Percentiles rank a stretch among this genome's conserved stretches.
Conservation (phyloP, 2,888 invertebrate species). For the Hirtodrosophila trivittata region DNA sequence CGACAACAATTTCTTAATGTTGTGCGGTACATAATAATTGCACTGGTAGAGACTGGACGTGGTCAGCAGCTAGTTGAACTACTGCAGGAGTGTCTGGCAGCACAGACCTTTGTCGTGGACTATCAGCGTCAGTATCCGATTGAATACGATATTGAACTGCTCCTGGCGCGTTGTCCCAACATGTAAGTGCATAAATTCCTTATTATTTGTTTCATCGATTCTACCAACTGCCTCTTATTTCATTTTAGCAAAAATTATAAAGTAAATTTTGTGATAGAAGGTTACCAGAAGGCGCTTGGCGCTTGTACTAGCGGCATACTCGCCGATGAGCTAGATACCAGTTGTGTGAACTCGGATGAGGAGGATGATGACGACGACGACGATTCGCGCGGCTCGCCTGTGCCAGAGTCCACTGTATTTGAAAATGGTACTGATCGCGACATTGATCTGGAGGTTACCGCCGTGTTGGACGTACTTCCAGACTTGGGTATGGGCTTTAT, state of each 20-base stretch:
- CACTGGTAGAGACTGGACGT: conserved; percentile 78
- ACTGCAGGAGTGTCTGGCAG: conserved; percentile 85
- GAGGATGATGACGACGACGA: conserved; percentile 53
- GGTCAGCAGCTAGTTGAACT: conserved; percentile 80
- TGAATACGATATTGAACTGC: conserved; percentile 87
- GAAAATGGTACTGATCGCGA: conserved; percentile 58
- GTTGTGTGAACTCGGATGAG: conserved; percentile 17
- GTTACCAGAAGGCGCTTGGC: conserved; percentile 61
- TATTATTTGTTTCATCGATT: no score
- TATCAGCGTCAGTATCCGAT: conserved; percentile 88
- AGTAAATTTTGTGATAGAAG: conserved; percentile 55
- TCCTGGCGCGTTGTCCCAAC: conserved; percentile 87
- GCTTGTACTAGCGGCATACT: conserved; percentile 45
- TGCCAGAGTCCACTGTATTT: conserved; percentile 21
- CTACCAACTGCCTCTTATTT: not conserved
- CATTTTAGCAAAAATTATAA: conserved; percentile 62
- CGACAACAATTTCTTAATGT: conserved; percentile 84
- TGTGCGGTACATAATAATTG: conserved; percentile 83
- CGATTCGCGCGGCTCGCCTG: conserved; percentile 3
- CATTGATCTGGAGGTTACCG: conserved; percentile 83
- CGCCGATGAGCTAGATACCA: conserved; percentile 41
- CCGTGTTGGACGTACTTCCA: conserved; percentile 87
- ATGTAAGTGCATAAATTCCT: no score
- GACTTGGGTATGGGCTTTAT: conserved; percentile 91
- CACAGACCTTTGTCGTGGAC: conserved; percentile 87